These are phyloP conservation scores for Arvicanthis niloticus DNA, from an alignment of 2,113 vertebrate species.

Conservation along the genomic window DNA sequence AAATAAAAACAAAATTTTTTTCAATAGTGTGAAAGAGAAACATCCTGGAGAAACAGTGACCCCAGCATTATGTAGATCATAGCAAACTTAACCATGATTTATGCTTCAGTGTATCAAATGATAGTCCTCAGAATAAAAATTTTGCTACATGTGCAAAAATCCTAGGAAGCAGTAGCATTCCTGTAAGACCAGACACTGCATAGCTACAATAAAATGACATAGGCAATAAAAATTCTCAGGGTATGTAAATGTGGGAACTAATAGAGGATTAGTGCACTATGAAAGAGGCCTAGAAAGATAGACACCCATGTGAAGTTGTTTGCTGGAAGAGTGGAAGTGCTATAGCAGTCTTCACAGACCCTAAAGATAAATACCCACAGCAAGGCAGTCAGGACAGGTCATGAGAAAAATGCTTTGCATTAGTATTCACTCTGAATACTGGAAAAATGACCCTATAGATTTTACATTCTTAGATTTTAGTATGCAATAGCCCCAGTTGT, in stretches of 20 bases:
- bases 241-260: background rate
- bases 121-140: background rate
- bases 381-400: background rate
- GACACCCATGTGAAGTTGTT: background rate
- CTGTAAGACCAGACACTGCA: background rate
- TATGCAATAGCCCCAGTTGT: background rate
- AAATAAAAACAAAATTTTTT: background rate
- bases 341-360: background rate
- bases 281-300: background rate
- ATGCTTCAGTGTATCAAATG: background rate
- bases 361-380: background rate
- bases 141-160: background rate
- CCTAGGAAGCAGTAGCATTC: background rate
- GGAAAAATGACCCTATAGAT: background rate
- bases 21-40: background rate
- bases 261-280: background rate
- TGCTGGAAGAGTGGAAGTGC: fast-evolving
- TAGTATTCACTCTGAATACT: background rate
- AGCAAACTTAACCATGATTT: background rate
- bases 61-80: background rate
- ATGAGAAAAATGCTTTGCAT: background rate
- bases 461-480: background rate
- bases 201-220: background rate
- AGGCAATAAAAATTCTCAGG: background rate
- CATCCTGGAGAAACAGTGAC: background rate